Conservation (phyloP, 1,140 invertebrate genomes). For the Neuroterus valhalla region DNA sequence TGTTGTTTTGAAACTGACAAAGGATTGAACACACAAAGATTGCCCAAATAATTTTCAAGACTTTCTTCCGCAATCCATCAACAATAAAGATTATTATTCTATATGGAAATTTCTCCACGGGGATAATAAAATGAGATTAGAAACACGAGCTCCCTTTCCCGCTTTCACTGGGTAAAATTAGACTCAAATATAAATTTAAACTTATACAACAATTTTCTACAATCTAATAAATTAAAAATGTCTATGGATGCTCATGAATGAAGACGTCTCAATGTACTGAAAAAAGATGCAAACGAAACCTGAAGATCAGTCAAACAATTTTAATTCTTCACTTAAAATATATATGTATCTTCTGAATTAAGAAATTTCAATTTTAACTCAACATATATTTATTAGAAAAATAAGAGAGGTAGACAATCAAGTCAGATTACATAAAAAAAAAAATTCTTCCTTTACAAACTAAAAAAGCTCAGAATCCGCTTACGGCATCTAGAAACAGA, state of each 20-base stretch:
- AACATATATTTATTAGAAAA: neutral
- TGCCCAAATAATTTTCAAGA: too few species aligned
- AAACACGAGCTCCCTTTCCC: slow-evolving; percentile 41
- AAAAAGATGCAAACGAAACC: neutral
- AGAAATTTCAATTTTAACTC: too few species aligned
- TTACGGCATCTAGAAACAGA: too few species aligned
- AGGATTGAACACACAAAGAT: too few species aligned
- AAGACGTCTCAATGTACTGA: neutral
- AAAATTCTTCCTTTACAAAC: too few species aligned
- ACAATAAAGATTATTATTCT: slow-evolving; percentile 40
- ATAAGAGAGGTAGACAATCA: neutral
- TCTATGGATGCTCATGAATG: slow-evolving; percentile 45
- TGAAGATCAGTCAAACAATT: too few species aligned
- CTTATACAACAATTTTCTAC: neutral
- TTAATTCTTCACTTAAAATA: too few species aligned
- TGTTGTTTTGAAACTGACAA: too few species aligned
- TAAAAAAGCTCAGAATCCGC: too few species aligned
- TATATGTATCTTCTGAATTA: too few species aligned
- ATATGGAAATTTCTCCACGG: slow-evolving; percentile 44
- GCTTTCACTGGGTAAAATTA: slow-evolving; percentile 33
- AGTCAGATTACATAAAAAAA: too few species aligned
- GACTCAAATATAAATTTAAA: neutral
- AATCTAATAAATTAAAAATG: slow-evolving; percentile 45
- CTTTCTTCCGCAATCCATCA: neutral
- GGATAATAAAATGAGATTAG: slow-evolving; percentile 41